Conservation (phyloP, 2,888 invertebrate species). For the Amphipoea oculea region DNA sequence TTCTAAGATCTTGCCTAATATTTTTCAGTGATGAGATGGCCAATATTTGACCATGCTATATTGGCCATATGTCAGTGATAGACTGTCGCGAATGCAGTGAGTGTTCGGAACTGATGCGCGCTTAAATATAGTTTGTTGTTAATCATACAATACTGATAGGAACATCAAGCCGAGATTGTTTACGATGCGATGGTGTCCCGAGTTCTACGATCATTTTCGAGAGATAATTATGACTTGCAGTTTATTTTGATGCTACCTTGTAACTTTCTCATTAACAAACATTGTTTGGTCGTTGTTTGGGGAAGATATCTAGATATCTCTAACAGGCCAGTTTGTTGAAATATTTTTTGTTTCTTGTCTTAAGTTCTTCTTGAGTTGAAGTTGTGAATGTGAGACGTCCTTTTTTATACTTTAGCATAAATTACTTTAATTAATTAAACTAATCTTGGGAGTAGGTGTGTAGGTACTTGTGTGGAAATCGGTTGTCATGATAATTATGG, state of each 20-base stretch:
- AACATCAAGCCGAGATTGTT: conserved; percentile 6
- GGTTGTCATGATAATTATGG: no score
- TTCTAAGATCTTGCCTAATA: neutral
- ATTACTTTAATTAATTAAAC: neutral
- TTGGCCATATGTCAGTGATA: conserved; percentile 10
- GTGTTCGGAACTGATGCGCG: conserved; percentile 12
- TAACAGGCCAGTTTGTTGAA: neutral
- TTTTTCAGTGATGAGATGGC: neutral
- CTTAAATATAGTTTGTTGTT: conserved; percentile 48
- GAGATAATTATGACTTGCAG: conserved; percentile 33
- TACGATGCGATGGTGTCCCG: conserved; percentile 3
- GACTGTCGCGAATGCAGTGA: conserved; percentile 22
- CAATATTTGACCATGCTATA: conserved; percentile 5
- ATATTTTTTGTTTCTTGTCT: neutral
- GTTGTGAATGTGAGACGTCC: no score
- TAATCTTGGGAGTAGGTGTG: neutral
- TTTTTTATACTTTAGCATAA: no score
- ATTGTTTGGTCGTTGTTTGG: neutral
- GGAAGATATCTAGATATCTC: no score
- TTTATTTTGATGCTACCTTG: neutral
- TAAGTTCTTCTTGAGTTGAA: neutral
- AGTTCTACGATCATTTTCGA: conserved; percentile 10
- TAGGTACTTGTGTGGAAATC: no score
- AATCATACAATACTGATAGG: conserved; percentile 52
- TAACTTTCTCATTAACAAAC: neutral